Conservation (phyloP, 1,140 invertebrate genomes). For the Nautilus pompilius region DNA sequence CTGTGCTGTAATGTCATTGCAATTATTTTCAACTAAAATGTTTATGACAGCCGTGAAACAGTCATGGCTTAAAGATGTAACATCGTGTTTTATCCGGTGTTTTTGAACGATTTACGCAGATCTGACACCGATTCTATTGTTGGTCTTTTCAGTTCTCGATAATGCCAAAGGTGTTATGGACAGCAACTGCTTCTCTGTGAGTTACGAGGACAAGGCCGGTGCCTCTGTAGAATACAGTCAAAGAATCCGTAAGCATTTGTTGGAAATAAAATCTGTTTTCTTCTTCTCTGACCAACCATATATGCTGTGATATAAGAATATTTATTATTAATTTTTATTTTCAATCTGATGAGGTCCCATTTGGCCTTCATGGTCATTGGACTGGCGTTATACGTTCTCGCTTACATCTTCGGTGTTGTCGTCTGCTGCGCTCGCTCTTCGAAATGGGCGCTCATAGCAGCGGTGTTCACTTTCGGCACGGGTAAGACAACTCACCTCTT, state of each 20-base stretch:
- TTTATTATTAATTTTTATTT: conserved; percentile 5
- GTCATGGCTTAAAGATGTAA: no score
- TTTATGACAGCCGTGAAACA: no score
- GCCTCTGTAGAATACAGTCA: conserved; percentile 23
- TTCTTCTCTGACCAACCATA: no score
- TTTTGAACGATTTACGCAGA: no score
- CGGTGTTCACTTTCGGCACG: conserved; percentile 1
- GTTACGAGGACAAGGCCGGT: conserved; percentile 21
- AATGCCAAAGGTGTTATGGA: conserved; percentile 24
- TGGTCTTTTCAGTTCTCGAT: conserved; percentile 30
- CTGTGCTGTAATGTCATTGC: no score
- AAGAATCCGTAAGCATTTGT: conserved; percentile 43
- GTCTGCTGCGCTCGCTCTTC: conserved; percentile 38
- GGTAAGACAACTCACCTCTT: no score
- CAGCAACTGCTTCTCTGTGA: conserved; percentile 33
- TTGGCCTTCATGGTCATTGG: conserved; percentile 44
- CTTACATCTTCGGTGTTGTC: conserved; percentile 42
- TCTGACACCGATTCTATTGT: background rate
- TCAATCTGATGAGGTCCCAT: conserved; percentile 40
- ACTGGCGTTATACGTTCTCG: conserved; percentile 31
- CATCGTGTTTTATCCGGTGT: no score
- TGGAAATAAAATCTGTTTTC: no score
- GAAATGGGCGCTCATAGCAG: conserved; percentile 39
- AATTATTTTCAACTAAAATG: no score
- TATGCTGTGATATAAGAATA: background rate